Conservation (phyloP, 2,113 vertebrate species). For the Callipepla californica region DNA sequence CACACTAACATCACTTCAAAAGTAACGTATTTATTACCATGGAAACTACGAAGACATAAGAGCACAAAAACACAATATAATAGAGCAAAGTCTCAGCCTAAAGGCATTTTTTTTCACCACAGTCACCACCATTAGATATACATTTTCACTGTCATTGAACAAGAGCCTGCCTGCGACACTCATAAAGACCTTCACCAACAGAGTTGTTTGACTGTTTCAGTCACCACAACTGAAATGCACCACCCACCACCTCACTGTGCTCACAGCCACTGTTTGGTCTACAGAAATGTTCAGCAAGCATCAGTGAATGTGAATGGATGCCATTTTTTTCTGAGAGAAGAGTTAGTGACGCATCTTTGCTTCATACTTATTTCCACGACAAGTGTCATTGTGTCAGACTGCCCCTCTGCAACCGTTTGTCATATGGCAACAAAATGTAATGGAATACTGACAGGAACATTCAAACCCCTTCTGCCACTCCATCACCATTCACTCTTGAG, state of each 20-base stretch:
- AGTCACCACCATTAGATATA: not conserved
- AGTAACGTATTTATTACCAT: not conserved
- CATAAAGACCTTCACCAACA: not conserved
- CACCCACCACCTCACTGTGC: not conserved
- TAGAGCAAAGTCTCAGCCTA: not conserved
- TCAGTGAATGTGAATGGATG: not conserved
- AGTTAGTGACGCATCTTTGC: not conserved
- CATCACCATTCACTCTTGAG: not conserved
- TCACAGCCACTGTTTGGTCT: not conserved
- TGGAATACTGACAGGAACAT: not conserved
- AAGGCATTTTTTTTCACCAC: not conserved
- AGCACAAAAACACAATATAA: not conserved
- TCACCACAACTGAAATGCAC: not conserved
- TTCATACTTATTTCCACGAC: not conserved
- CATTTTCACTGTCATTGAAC: not conserved
- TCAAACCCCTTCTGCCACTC: not conserved
- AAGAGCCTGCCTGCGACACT: not conserved
- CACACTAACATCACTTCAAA: not conserved
- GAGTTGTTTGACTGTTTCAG: not conserved
- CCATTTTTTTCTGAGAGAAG: not conserved
- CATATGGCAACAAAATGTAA: not conserved
- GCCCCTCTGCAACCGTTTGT: not conserved
- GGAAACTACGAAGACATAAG: not conserved
- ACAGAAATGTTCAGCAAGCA: not conserved
- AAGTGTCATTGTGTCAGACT: not conserved